Evolutionary conservation across 2,113 vertebrate genomes (phyloP).

Genomic region (Panthera tigris): DNA sequence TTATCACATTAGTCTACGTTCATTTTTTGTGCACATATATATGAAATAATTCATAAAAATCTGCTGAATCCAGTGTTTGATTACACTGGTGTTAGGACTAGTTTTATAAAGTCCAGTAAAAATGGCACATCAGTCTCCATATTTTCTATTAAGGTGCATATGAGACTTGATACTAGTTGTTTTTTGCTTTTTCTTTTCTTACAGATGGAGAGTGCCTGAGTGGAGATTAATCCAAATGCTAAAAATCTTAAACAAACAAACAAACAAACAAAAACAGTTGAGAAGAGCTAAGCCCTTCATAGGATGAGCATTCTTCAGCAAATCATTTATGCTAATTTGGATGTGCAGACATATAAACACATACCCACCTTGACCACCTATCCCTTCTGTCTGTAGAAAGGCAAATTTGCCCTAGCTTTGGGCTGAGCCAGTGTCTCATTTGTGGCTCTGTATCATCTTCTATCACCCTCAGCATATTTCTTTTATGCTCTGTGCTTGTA

Average conservation of each 20-base stretch:
- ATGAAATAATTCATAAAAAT: not conserved
- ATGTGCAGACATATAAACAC: not conserved
- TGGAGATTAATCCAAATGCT: not conserved
- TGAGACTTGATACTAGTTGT: not conserved
- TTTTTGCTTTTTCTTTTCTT: not conserved
- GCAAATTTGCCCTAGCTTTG: not conserved
- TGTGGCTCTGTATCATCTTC: not conserved
- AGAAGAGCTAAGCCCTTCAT: not conserved
- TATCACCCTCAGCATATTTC: not conserved
- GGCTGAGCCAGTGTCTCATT: not conserved
- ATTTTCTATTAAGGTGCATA: not conserved
- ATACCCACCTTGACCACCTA: not conserved
- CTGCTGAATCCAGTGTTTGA: not conserved
- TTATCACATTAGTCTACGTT: not conserved
- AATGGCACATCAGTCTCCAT: not conserved
- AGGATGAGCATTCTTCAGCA: not conserved
- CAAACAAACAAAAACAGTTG: not conserved
- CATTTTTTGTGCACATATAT: not conserved
- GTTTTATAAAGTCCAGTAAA: slow-evolving; percentile 9
- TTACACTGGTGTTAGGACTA: not conserved
- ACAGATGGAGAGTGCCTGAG: not conserved
- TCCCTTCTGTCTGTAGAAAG: not conserved
- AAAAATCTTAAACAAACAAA: not conserved
- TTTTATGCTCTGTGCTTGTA: not conserved
- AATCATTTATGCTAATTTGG: not conserved